Percentiles rank a stretch among this genome's conserved stretches.
Conservation (phyloP, 2,797 vertebrate species). For the Acanthurus tractus region DNA sequence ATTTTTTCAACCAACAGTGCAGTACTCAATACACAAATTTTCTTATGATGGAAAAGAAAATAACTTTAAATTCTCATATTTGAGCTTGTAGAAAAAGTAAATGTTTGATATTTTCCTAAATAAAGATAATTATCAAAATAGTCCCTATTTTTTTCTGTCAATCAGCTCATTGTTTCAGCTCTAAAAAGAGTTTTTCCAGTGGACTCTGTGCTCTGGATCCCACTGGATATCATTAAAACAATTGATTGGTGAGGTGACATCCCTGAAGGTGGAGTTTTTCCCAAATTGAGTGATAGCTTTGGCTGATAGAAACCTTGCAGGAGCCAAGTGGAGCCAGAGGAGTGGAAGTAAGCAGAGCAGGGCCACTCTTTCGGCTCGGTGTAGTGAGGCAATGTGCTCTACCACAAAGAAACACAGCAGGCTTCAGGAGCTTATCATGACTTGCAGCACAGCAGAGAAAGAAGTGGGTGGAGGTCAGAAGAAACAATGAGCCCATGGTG, state of each 20-base stretch:
- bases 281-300: conserved; percentile 23
- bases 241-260: conserved; percentile 25
- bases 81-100: neutral
- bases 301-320: conserved; percentile 20
- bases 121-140: neutral
- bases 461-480: conserved; percentile 41
- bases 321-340: conserved; percentile 44
- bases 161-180: conserved; percentile 4
- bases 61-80: too few relatives aligned
- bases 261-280: conserved; percentile 35
- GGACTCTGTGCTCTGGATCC: neutral
- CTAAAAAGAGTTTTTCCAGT: conserved; percentile 22
- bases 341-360: conserved; percentile 27
- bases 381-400: conserved; percentile 25
- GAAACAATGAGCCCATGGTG: conserved; percentile 42
- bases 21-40: neutral
- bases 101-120: neutral
- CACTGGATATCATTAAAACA: conserved; percentile 19
- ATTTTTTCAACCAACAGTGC: neutral
- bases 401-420: conserved; percentile 25
- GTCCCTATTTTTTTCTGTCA: conserved; percentile 5
- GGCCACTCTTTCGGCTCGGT: conserved; percentile 14
- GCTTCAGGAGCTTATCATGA: conserved; percentile 41
- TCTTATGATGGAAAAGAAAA: neutral
- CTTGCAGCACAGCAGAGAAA: conserved; percentile 23